Evolutionary conservation across 2,113 vertebrate species (phyloP).

Genomic region (Eleginops maclovinus): DNA sequence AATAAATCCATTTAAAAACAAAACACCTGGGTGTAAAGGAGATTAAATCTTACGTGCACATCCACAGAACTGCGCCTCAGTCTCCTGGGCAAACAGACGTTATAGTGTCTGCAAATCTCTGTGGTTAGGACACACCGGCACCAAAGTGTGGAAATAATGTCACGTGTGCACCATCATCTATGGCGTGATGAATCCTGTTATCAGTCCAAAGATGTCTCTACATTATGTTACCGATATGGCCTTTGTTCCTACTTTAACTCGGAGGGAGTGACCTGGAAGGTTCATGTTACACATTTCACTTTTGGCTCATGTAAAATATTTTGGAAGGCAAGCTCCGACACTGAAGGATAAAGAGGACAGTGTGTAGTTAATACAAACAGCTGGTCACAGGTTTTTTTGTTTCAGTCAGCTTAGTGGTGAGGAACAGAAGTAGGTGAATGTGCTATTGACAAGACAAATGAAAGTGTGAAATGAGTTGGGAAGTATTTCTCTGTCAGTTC

Average conservation of each 20-base stretch:
- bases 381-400: neutral
- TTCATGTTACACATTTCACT: slow-evolving; percentile 23
- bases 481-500: neutral
- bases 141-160: slow-evolving; percentile 16
- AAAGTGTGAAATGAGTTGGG: neutral
- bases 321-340: neutral
- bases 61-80: slow-evolving; percentile 10
- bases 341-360: neutral
- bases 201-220: slow-evolving; percentile 20
- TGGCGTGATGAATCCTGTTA: slow-evolving; percentile 5
- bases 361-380: neutral
- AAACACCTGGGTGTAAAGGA: neutral
- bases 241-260: slow-evolving; percentile 34
- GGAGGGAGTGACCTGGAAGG: neutral
- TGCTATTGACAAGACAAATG: neutral
- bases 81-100: neutral
- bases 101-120: neutral
- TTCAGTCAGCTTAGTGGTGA: neutral
- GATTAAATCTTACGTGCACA: slow-evolving; percentile 15
- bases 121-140: neutral
- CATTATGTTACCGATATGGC: slow-evolving; percentile 40
- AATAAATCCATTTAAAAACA: slow-evolving; percentile 29
- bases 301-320: neutral
- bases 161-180: neutral
- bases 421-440: neutral